Evolutionary conservation across 2,888 invertebrate genomes (phyloP), one percentile per base, ranked within the genome.

Genomic region (Lamproptera curius): DNA sequence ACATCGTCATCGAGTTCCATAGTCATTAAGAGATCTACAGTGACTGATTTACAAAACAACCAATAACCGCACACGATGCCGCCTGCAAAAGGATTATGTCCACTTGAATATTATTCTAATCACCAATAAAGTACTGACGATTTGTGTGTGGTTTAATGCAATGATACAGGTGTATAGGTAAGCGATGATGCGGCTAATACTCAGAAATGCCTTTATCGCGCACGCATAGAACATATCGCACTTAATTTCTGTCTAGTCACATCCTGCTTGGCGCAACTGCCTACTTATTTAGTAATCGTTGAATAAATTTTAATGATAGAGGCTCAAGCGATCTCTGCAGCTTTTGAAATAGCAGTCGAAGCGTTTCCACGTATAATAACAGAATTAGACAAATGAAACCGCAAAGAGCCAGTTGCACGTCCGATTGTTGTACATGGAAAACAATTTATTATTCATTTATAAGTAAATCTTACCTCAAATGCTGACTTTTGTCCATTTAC

Each of bases 401-500:
- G 11, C 26, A 26, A 16, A 39, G 38, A 34, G 13, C 16, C 40
- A 31, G 33, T 38, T 43, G 9, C 9, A 2, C 15, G 42, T 36
- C 42, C 48, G 43, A 48, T 43, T 48, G 48, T 48, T 34, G 42
- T 34, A 42, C 26, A 34, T 48, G 42, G 39, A 11, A 35, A 36
- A 42, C 47, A 5, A 42, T 38, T 47, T 48, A 42, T 48, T 48
- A 42, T 37, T 47, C 37, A 48, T 48, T 48, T 42, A 42, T 42
- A 48, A 42, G 41, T 36, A 40, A 41, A 20, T 47, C 41, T 47
- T 42, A 33, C 20, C 15, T 14, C 31, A 31, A 17, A 6, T 23
- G 23, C 23, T 23, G 4, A 6, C 23, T 23, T 23, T 8, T 6
- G 23, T 8, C 5, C 23, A 8, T 8, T 23, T 23, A n/a, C 8